Percentiles rank a stretch among this genome's conserved stretches.
These are phyloP conservation scores for Platyrinchus mystaceus DNA, from an alignment of 2,797 vertebrate genomes.

Conservation along the genomic window DNA sequence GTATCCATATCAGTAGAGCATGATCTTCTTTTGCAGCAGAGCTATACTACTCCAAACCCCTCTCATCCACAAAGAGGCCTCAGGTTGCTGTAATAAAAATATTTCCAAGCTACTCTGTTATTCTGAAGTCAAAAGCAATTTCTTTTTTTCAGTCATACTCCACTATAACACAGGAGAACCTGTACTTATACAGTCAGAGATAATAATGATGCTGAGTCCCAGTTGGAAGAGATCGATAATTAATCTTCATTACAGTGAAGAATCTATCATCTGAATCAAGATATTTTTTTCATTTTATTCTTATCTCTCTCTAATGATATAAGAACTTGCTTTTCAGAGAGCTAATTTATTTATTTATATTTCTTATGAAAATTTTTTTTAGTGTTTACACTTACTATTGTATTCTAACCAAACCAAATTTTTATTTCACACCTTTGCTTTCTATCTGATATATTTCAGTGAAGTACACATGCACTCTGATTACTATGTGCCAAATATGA, in stretches of 20 bases:
- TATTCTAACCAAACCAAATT: background rate
- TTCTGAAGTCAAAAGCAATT: conserved; percentile 5
- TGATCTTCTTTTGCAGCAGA: background rate
- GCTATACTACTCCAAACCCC: background rate
- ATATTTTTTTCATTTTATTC: background rate
- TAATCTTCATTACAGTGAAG: background rate
- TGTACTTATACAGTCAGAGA: background rate
- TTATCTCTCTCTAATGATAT: background rate
- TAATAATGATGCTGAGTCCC: background rate
- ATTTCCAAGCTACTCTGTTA: background rate
- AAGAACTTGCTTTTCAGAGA: background rate
- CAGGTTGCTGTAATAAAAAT: background rate
- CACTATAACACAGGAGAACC: background rate
- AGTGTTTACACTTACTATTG: background rate
- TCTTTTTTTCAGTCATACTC: background rate
- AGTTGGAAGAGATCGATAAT: background rate
- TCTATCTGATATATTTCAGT: background rate
- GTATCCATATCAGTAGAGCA: background rate
- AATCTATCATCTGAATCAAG: background rate
- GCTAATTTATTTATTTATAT: background rate
- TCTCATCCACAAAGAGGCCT: background rate
- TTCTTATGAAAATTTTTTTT: background rate
- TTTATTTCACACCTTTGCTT: background rate
- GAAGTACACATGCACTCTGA: background rate
- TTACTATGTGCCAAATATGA: background rate